phyloP scores from a whole-genome alignment of 2,888 invertebrate species.

The Quadriops clusia region DNA sequence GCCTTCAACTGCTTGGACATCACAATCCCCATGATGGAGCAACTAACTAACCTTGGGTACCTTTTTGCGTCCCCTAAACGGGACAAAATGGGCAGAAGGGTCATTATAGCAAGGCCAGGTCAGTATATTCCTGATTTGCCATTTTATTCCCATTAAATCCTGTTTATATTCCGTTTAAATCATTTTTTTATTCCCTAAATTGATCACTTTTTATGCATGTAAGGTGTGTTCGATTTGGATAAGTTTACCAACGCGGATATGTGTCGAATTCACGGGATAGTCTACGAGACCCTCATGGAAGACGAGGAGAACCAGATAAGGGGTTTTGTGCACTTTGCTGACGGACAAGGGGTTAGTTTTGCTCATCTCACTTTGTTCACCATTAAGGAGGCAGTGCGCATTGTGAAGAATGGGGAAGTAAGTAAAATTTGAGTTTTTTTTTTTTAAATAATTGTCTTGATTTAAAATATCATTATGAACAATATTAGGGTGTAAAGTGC shows the following conservation, averaged over 20 bases:
- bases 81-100: slow-evolving; percentile 60
- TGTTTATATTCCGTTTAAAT: neutral
- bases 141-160: neutral
- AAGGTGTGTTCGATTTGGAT: slow-evolving; percentile 68
- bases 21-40: slow-evolving; percentile 55
- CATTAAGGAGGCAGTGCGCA: slow-evolving; percentile 64
- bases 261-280: slow-evolving; percentile 63
- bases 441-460: slow-evolving; percentile 2
- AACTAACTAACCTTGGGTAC: slow-evolving; percentile 61
- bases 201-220: slow-evolving; percentile 13
- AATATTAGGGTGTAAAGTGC: too few relatives aligned
- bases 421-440: slow-evolving; percentile 12
- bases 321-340: slow-evolving; percentile 68
- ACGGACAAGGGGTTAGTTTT: slow-evolving; percentile 62
- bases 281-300: slow-evolving; percentile 68
- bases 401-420: slow-evolving; percentile 72
- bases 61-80: slow-evolving; percentile 67
- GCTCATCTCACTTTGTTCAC: slow-evolving; percentile 66
- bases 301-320: slow-evolving; percentile 70
- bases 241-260: slow-evolving; percentile 66
- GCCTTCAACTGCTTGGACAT: slow-evolving; percentile 64
- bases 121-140: slow-evolving; percentile 22
- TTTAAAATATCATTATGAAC: too few relatives aligned
- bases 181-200: slow-evolving; percentile 5
- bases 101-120: slow-evolving; percentile 69